Evolutionary conservation across 2,888 invertebrate genomes (phyloP), one percentile per base, ranked within the genome.

Genomic region (Gymnosoma rotundatum): DNA sequence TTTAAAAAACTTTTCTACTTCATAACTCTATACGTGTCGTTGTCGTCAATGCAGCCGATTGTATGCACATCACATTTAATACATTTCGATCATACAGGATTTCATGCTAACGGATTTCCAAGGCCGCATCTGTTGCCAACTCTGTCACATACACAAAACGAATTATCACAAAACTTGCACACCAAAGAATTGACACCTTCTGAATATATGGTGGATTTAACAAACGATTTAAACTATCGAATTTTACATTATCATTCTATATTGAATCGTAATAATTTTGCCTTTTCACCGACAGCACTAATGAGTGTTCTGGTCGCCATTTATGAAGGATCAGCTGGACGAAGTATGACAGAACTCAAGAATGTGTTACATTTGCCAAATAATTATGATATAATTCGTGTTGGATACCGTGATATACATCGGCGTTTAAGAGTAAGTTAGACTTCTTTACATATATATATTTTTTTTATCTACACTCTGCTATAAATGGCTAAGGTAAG

Each of bases 331-430:
- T 94, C 96, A 0, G 93, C 94, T 63, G 96, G 96, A 12, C 94
- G 94, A 86, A 95, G 96, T 60, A 94, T 95, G 32, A 93, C 94
- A 70, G 96, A 97, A 93, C 94, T 97, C 82, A 94, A 94, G 86
- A 93, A 95, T 74, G 94, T 95, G 10, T 93, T 96, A 87, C 94
- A 94, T 81, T 92, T 97, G 86, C 97, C 97, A 0, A 94, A 94
- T 91, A 95, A 96, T 91, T 93, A 95, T 80, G 95, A 96, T 88
- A 92, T 95, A 42, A 94, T 95, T 88, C 94, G 97, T 88, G 94
- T 97, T 85, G 97, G 97, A 38, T 95, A 96, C 89, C 94, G 97
- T 86, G 97, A 97, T 91, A 95, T 97, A 86, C 96, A 97, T 91
- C 94, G 96, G 72, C 95, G 96, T 88, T 93, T 97, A 78, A 95